Base-by-base conservation (phyloP, 2,797 vertebrate species). In the Thamnophis elegans region DNA sequence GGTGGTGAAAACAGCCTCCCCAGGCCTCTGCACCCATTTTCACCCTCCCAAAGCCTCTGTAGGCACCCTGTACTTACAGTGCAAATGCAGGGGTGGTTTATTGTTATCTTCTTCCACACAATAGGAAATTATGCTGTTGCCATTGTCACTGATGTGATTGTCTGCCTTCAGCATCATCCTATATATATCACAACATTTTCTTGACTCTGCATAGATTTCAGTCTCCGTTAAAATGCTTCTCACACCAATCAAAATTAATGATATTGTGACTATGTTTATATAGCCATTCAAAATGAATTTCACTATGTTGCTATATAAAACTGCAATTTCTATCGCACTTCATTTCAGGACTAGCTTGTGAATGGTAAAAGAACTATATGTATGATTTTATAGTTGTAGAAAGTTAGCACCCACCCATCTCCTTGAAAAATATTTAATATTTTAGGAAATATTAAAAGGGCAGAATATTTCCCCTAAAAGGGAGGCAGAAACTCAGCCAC, bases 311-410 rank as follows among this genome's bases (percentile, higher is more conserved):
- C 16, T 78, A 90, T n/a, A 8, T 11, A 42, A n/a, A 96, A 85
- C 13, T 55, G 5, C 51, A 92, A 42, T 93, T 95, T 92, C 86
- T 78, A 92, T 89, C 87, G 85, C n/a, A 90, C 36, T 93, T 95
- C 55, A 91, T 93, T 94, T 87, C 7, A 56, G 13, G 56, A 28
- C 36, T 91, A n/a, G 73, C 93, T 92, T 16, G n/a, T 4, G 1
- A 9, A 56, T 3, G 94, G 36, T 78, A 55, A 93, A 97, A 93
- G 85, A 92, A 88, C 73, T 88, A 65, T 65, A 65, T 1, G 0
- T 28, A 13, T 13, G 28, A 65, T 28, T 65, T 65, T 65, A 32
- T 87, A 51, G 47, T 51, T 51, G 47, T 51, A 51, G 47, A 51
- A 51, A 51, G 47, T 51, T 51, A 51, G 47, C 47, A 51, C 47